Base-by-base conservation (phyloP, 2,113 vertebrate genomes). In the Paramisgurnus dabryanus region DNA sequence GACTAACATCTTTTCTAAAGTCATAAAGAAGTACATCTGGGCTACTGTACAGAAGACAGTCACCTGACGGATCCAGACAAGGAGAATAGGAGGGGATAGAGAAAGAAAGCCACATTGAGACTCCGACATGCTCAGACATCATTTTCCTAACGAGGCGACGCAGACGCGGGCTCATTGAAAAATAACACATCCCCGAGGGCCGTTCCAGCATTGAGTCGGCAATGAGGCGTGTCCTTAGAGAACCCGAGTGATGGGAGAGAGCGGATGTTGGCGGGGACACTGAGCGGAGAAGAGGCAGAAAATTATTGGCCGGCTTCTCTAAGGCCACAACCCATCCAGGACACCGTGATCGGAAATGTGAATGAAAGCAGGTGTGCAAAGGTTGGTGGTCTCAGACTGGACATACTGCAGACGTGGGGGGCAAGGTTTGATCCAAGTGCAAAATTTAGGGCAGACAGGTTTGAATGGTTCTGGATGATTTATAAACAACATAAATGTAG, bases 351-450 rank as follows among this genome's bases (percentile, higher is more conserved):
- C 41, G 10, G 63, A 70, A 12, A 66, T 39, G 15, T 55, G 47
- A 67, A 63, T 45, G 45, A 40, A 72, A 83, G 69, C 71, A 73
- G 63, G 78, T 71, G 75, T 66, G 39, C 58, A 71, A 80, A 64
- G 79, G 66, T 70, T 86, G 69, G 78, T 65, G 84, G 80, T 58
- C 7, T 18, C 67, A 67, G 41, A 76, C 71, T 75, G 72, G 67
- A 76, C 72, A 83, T 27, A 80, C 71, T 76, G 10, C 85, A 85
- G 84, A 78, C 82, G 69, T 67, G 80, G 79, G 57, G 83, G 85
- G 43, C 41, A 65, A 50, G 61, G 83, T 84, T 80, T 34, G 27
- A 90, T 90, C 89, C 89, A 89, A 91, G 92, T 87, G 86, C 55
- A 69, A 75, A 34, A 34, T 34, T 34, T 34, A 34, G 27, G 27